Evolutionary conservation across 2,113 vertebrate genomes (phyloP), one percentile per base, ranked within the genome.

Genomic region (Aviceda subcristata): DNA sequence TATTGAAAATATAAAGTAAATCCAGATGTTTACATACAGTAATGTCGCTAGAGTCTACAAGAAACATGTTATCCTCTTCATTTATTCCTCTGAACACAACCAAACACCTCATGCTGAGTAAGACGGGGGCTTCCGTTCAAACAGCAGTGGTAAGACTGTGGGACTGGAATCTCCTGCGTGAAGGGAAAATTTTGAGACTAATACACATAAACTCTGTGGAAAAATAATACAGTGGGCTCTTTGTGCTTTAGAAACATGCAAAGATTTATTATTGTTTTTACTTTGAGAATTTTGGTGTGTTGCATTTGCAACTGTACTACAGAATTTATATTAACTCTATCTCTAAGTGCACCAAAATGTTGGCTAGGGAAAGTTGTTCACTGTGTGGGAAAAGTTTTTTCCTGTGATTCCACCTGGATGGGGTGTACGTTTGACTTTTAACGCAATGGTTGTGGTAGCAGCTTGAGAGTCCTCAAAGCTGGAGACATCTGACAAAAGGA

Each of bases 91-190:
- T 75, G 69, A 60, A 56, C 51, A 64, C 59, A 94, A 95, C 56
- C 73, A 64, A 84, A 92, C 85, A 94, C 36, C 34, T 95, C 62
- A 55, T 34, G 50, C 57, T 96, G 88, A 96, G 88, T 96, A 88
- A 51, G 39, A 71, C 63, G 46, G 68, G 39, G 43, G 76, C 68
- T 83, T 94, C 73, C 17, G 53, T 95, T 96, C 85, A 96, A 94
- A 90, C 76, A 94, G 63, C 57, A 73, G 93, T 92, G 94, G 96
- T 92, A 86, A 95, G 91, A 73, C 71, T 79, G 93, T 90, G 82
- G 95, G 91, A 62, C 73, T 96, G 96, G 93, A 96, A 96, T 91
- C 91, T 96, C 92, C 90, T 92, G 91, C 63, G 38, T 34, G 76
- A 95, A 91, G 92, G 94, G 84, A 95, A 97, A 92, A 90, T 68